Evolutionary conservation across 2,797 vertebrate species (phyloP).

Genomic region (Orientallactaga sibirica): DNA sequence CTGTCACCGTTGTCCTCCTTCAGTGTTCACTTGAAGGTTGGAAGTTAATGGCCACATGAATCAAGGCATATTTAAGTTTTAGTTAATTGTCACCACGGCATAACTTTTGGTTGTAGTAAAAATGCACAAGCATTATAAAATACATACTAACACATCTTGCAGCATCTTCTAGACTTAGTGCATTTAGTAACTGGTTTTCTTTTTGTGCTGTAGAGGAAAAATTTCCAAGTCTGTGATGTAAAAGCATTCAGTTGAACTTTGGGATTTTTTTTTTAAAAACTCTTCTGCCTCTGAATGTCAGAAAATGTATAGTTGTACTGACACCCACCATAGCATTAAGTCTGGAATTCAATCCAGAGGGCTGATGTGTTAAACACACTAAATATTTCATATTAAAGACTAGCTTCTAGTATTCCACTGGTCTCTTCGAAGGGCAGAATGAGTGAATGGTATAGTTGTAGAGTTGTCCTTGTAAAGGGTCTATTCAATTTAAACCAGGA

Average conservation of each 20-base stretch:
- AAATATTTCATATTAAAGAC: slow-evolving; percentile 68
- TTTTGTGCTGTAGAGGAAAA: slow-evolving; percentile 22
- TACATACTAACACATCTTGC: neutral
- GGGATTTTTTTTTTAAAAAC: slow-evolving; percentile 47
- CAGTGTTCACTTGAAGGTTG: neutral
- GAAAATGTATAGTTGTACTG: slow-evolving; percentile 22
- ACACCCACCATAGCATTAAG: slow-evolving; percentile 33
- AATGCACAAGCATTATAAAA: neutral
- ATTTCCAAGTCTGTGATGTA: slow-evolving; percentile 40
- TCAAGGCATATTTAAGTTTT: slow-evolving; percentile 25
- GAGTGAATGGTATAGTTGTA: slow-evolving; percentile 5
- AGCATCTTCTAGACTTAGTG: slow-evolving; percentile 41
- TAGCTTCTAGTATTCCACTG: slow-evolving; percentile 47
- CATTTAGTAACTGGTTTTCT: slow-evolving; percentile 14
- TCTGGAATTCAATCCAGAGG: slow-evolving; percentile 64
- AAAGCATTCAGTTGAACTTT: neutral
- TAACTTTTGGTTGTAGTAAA: slow-evolving; percentile 60
- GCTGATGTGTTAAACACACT: neutral
- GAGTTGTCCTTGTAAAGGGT: slow-evolving; percentile 54
- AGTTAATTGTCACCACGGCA: neutral
- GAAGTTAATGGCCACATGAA: neutral
- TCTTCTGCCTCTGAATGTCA: slow-evolving; percentile 48
- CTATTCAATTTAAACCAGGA: slow-evolving; percentile 35
- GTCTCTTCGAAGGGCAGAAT: slow-evolving; percentile 52
- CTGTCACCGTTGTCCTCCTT: neutral